A percentile compares a stretch with the other conserved stretches of the same genome.
Conservation (phyloP, 53 echinoderm and acorn worm species). For the Henricia sp. region DNA sequence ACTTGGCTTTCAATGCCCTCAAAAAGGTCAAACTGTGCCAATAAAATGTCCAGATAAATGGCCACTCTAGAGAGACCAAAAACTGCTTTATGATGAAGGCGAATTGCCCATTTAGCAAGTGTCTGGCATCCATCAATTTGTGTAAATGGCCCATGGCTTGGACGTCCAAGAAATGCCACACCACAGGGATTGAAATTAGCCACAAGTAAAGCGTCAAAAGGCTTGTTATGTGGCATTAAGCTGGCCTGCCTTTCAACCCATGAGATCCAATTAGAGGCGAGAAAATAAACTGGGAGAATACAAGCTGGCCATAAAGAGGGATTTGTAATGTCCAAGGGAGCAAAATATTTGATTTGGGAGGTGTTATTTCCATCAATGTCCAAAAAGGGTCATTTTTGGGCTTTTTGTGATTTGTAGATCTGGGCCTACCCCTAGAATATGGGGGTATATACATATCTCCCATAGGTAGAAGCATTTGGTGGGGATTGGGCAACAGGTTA, state of each 20-base stretch:
- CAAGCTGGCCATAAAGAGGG: background rate
- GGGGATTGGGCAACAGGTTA: no score
- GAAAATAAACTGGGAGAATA: slow-evolving; percentile 22
- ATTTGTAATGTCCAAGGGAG: slow-evolving; percentile 18
- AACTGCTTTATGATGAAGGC: slow-evolving; percentile 22
- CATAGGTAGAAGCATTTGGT: no score
- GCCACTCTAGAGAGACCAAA: background rate
- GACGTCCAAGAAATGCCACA: background rate
- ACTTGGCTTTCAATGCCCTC: no score
- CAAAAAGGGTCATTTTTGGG: background rate
- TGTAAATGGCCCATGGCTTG: background rate
- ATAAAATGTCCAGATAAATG: slow-evolving; percentile 6
- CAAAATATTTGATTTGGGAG: slow-evolving; percentile 1
- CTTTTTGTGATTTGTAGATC: no score
- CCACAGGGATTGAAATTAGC: background rate
- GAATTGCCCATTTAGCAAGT: background rate
- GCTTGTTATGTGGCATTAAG: background rate
- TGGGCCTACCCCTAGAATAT: no score
- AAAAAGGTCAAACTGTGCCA: background rate
- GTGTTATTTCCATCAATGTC: background rate
- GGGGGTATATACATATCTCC: no score
- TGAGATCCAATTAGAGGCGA: slow-evolving; percentile 31
- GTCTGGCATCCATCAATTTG: slow-evolving; percentile 20
- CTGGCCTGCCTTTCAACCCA: background rate
- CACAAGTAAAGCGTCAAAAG: slow-evolving; percentile 43